Evolutionary conservation across 2,888 invertebrate species (phyloP).

Genomic region (Amphipoea oculea): DNA sequence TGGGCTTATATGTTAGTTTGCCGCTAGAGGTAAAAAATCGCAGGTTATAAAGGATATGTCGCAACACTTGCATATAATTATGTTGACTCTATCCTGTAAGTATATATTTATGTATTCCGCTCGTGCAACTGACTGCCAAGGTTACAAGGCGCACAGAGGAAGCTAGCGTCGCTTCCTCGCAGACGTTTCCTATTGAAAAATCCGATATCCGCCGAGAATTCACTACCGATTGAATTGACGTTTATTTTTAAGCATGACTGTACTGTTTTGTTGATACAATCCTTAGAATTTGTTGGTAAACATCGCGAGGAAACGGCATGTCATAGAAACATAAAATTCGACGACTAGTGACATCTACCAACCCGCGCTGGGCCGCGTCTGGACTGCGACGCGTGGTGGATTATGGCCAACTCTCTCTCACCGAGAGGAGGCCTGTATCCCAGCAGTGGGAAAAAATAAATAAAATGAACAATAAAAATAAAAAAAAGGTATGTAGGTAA

Average conservation of each 20-base stretch:
- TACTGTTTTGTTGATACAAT: neutral
- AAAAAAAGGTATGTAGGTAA: no score
- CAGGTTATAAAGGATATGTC: neutral
- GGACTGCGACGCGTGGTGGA: no score
- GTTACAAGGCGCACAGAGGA: slow-evolving; percentile 1
- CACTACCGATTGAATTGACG: slow-evolving; percentile 30
- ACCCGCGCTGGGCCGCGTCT: no score
- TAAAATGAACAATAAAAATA: no score
- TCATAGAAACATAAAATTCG: no score
- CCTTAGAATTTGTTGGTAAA: neutral
- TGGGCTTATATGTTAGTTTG: no score
- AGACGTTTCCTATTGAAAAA: slow-evolving; percentile 39
- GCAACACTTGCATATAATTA: neutral
- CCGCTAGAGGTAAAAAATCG: no score
- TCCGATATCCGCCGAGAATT: slow-evolving; percentile 50
- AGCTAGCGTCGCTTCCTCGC: slow-evolving; percentile 27
- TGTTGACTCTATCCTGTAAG: neutral
- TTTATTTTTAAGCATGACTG: slow-evolving; percentile 3
- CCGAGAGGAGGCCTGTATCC: no score
- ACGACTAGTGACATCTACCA: no score
- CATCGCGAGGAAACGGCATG: no score
- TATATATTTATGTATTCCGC: neutral
- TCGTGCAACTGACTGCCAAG: slow-evolving; percentile 3
- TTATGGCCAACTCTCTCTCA: no score
- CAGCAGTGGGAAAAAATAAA: no score